Evolutionary conservation across 2,888 invertebrate genomes (phyloP).

Genomic region (Cerceris ruficornis): DNA sequence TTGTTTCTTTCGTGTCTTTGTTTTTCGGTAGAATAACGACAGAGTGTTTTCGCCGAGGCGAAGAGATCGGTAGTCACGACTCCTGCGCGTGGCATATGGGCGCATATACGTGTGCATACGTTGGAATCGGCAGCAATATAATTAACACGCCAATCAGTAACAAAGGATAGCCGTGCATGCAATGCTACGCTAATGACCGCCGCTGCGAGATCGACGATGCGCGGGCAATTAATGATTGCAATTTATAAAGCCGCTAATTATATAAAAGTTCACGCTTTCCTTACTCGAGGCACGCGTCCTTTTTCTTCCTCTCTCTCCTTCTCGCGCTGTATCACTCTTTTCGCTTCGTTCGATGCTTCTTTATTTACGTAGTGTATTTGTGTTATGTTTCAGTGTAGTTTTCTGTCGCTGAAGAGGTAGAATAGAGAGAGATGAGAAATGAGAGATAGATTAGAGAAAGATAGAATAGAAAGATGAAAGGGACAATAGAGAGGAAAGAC

Average conservation of each 20-base stretch:
- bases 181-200: slow-evolving; percentile 52
- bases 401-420: neutral
- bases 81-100: slow-evolving; percentile 4
- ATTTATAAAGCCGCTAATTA: slow-evolving; percentile 69
- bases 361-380: slow-evolving; percentile 18
- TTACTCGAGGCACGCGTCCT: slow-evolving; percentile 58
- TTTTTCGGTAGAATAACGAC: slow-evolving; percentile 11
- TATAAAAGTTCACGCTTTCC: slow-evolving; percentile 74
- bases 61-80: slow-evolving; percentile 27
- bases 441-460: no score
- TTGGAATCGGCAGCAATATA: slow-evolving; percentile 60
- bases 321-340: slow-evolving; percentile 1
- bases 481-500: no score
- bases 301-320: slow-evolving; percentile 4
- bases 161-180: slow-evolving; percentile 58
- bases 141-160: slow-evolving; percentile 65
- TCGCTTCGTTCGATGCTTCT: neutral
- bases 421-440: no score
- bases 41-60: slow-evolving; percentile 41
- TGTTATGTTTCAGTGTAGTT: slow-evolving; percentile 12
- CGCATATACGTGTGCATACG: neutral
- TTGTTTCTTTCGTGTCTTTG: slow-evolving; percentile 4
- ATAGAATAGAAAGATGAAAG: no score
- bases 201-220: slow-evolving; percentile 32
- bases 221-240: slow-evolving; percentile 65